Percentiles rank a stretch among this genome's conserved stretches.
Evolutionary conservation across 1,140 invertebrate genomes (phyloP).

Genomic region (Tribolium madens): DNA sequence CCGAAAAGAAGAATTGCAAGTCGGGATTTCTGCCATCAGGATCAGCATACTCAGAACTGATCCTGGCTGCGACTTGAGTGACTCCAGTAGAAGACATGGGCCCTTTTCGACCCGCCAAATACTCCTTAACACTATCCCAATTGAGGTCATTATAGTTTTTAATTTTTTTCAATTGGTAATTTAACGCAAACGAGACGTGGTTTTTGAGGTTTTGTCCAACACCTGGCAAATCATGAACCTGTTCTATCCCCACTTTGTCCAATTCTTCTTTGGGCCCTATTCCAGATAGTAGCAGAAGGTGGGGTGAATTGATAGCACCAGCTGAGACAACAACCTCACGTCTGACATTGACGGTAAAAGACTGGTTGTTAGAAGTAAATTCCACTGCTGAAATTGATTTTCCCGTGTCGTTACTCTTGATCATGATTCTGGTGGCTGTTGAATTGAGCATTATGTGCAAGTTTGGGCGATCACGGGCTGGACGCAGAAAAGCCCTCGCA

Average conservation of each 20-base stretch:
- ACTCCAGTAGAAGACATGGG: conserved; percentile 72
- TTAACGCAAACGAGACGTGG: conserved; percentile 72
- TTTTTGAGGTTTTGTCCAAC: conserved; percentile 81
- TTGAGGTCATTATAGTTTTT: conserved; percentile 70
- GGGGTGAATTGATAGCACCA: conserved; percentile 81
- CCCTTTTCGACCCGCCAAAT: conserved; percentile 70
- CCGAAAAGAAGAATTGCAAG: conserved; percentile 75
- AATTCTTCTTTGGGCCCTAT: conserved; percentile 71
- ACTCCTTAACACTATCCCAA: conserved; percentile 70
- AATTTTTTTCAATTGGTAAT: conserved; percentile 66
- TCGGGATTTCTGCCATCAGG: conserved; percentile 68
- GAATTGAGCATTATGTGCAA: conserved; percentile 81
- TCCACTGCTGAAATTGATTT: conserved; percentile 78
- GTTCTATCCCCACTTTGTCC: conserved; percentile 65
- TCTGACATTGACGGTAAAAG: conserved; percentile 69
- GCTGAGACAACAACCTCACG: conserved; percentile 76
- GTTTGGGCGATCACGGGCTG: conserved; percentile 80
- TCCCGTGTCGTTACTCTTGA: conserved; percentile 69
- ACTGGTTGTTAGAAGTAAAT: conserved; percentile 70
- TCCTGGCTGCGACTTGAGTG: conserved; percentile 70
- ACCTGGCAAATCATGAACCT: conserved; percentile 74
- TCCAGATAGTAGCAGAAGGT: conserved; percentile 83
- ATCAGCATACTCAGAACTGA: conserved; percentile 68
- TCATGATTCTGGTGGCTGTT: conserved; percentile 77
- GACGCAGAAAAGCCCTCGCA: conserved; percentile 84